Percentiles rank a stretch among this genome's conserved stretches.
Conservation (phyloP, 2,797 vertebrate genomes). For the Hippopotamyrus pictus region DNA sequence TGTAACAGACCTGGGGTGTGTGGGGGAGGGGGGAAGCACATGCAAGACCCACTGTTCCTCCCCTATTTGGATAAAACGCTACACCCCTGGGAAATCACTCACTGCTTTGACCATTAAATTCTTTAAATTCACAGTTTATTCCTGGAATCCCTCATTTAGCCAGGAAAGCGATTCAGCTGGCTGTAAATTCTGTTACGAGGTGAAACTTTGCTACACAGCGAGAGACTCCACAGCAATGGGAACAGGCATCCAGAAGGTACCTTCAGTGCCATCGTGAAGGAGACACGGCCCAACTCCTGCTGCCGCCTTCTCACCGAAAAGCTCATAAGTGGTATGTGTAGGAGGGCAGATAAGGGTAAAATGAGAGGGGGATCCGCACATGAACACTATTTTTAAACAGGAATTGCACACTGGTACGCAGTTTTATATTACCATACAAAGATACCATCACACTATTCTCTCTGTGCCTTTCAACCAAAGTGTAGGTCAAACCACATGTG, state of each 20-base stretch:
- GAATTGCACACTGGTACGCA: not conserved
- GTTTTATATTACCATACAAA: not conserved
- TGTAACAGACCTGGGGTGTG: not conserved
- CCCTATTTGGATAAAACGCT: not conserved
- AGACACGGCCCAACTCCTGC: not conserved
- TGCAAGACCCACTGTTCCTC: not conserved
- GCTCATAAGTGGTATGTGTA: not conserved
- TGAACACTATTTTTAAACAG: not conserved
- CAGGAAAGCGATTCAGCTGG: not conserved
- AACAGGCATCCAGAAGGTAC: not conserved
- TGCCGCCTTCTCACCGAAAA: not conserved
- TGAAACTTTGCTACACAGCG: not conserved
- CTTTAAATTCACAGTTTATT: conserved; percentile 3
- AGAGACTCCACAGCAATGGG: not conserved
- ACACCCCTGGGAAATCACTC: not conserved
- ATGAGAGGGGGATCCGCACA: not conserved
- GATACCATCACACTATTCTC: not conserved
- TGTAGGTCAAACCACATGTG: not conserved
- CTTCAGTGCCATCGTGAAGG: not conserved
- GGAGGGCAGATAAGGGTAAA: not conserved
- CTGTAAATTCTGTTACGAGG: not conserved
- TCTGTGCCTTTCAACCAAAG: not conserved
- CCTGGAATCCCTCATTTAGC: not conserved
- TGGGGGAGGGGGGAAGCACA: not conserved
- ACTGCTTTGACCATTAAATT: not conserved